A percentile compares a stretch with the other conserved stretches of the same genome.
Conservation (phyloP, 2,797 vertebrate species). For the Siniperca obscura region DNA sequence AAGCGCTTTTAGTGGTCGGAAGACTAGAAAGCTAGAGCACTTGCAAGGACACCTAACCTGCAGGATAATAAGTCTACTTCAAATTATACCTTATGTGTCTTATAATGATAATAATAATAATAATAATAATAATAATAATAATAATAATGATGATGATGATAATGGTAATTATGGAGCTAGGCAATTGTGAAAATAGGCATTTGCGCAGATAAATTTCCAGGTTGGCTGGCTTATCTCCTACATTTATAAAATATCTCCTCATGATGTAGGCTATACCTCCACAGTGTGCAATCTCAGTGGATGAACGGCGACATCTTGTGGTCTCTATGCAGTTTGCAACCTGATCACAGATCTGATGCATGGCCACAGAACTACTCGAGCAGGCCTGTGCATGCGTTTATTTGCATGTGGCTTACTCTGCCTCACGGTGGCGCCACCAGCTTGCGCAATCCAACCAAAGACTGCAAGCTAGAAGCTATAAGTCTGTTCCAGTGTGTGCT, state of each 20-base stretch:
- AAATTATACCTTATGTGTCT: neutral
- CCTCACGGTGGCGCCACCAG: slow-evolving; percentile 45
- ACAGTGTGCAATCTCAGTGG: neutral
- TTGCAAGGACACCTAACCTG: neutral
- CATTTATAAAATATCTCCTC: neutral
- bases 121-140: neutral
- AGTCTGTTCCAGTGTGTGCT: neutral
- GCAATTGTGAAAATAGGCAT: neutral
- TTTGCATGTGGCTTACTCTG: neutral
- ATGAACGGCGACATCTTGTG: slow-evolving; percentile 34
- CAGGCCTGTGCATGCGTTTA: neutral
- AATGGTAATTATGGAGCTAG: neutral
- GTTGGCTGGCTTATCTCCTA: neutral
- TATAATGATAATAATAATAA: neutral
- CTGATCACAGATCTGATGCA: neutral
- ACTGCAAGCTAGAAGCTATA: neutral
- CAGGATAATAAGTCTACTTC: neutral
- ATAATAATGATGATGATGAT: neutral
- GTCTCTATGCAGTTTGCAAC: neutral
- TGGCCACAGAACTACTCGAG: neutral
- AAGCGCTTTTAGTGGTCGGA: too few species aligned
- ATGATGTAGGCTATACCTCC: too few species aligned
- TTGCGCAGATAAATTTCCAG: neutral
- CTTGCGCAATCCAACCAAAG: neutral
- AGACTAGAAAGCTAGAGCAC: too few species aligned